Conservation (phyloP, 2,797 vertebrate genomes). For the Enteromius treurensis region DNA sequence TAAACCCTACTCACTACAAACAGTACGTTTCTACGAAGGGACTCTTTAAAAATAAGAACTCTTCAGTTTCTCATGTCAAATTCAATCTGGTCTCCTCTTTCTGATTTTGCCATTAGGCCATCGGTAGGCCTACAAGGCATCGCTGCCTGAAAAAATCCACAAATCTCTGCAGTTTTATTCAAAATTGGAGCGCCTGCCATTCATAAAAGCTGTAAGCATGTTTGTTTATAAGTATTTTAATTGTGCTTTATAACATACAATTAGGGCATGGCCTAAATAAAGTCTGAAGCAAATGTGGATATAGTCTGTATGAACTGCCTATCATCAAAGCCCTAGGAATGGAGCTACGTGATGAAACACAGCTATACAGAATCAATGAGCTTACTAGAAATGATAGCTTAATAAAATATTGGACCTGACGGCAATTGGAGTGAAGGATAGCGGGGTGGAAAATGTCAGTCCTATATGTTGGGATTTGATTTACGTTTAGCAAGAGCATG, state of each 20-base stretch:
- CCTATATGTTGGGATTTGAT: slow-evolving; percentile 61
- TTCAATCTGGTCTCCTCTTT: background rate
- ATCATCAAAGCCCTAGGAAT: background rate
- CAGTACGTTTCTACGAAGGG: background rate
- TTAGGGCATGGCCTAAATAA: background rate
- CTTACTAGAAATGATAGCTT: slow-evolving; percentile 40
- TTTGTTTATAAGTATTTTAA: background rate
- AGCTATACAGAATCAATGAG: slow-evolving; percentile 32
- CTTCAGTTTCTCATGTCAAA: background rate
- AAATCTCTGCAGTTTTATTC: background rate
- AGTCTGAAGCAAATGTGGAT: background rate
- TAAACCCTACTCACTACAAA: slow-evolving; percentile 13
- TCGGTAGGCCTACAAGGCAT: background rate
- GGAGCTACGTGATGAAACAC: slow-evolving; percentile 13
- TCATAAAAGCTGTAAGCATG: background rate
- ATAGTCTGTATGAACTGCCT: slow-evolving; percentile 9
- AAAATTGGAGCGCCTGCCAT: background rate
- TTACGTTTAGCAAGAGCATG: slow-evolving; percentile 66
- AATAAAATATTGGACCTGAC: slow-evolving; percentile 49
- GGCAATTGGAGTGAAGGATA: slow-evolving; percentile 53
- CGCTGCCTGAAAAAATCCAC: background rate
- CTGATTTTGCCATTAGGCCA: background rate
- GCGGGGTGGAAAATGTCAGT: slow-evolving; percentile 64
- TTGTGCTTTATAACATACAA: background rate
- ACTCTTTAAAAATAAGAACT: background rate